A percentile compares a stretch with the other conserved stretches of the same genome.
Conservation (phyloP, 2,888 invertebrate genomes). For the Xestia c-nigrum region DNA sequence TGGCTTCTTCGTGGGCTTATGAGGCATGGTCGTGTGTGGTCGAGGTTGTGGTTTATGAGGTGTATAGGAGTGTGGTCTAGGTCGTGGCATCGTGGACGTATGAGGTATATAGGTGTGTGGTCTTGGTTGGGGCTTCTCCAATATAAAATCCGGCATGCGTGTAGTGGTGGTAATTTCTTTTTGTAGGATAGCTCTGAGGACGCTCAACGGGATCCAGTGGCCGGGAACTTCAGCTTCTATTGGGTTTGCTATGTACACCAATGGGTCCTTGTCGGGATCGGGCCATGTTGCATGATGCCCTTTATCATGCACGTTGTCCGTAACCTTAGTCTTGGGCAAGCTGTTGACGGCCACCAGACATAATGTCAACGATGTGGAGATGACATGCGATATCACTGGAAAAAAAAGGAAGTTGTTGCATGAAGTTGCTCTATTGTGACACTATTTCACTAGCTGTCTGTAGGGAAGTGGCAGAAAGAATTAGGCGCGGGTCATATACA, state of each 20-base stretch:
- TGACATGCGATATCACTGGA: constrained; percentile 64
- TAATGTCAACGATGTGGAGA: constrained; percentile 42
- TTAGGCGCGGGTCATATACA: no score
- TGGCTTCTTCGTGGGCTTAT: no score
- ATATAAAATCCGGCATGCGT: rapidly evolving
- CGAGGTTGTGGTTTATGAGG: no score
- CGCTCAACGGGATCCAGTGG: constrained; percentile 78
- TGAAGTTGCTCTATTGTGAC: constrained; percentile 4
- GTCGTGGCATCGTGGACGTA: no score
- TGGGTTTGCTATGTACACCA: constrained; percentile 78
- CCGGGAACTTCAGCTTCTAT: constrained; percentile 78
- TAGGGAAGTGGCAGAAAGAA: background rate
- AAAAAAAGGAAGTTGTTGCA: constrained; percentile 1
- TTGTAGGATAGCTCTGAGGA: constrained; percentile 68
- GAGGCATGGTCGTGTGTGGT: no score
- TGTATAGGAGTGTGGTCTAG: no score
- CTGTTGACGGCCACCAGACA: constrained; percentile 11
- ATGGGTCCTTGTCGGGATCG: constrained; percentile 67
- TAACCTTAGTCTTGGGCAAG: background rate
- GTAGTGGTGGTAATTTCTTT: background rate
- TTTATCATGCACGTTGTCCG: background rate
- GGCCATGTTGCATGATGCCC: constrained; percentile 41
- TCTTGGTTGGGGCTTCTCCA: background rate
- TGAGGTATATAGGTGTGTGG: background rate
- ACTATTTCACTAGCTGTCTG: background rate